Conservation (phyloP, 2,797 vertebrate species). For the Chromis chromis region DNA sequence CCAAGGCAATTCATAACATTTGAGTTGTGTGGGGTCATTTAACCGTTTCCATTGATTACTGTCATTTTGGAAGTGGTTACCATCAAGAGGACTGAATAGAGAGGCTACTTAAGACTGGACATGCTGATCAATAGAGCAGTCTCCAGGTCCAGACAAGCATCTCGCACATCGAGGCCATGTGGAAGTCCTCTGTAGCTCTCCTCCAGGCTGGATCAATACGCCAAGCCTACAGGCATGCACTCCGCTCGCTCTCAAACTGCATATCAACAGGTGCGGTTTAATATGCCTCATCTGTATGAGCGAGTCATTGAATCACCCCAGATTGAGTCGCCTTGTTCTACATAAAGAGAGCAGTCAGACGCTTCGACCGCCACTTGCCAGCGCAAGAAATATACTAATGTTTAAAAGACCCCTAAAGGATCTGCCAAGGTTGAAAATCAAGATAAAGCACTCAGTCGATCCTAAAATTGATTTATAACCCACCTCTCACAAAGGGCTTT, state of each 20-base stretch:
- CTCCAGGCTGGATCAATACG: conserved; percentile 67
- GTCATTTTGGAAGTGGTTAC: conserved; percentile 72
- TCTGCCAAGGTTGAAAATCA: conserved; percentile 75
- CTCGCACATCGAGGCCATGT: conserved; percentile 76
- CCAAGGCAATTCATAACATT: conserved; percentile 66
- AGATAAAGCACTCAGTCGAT: conserved; percentile 72
- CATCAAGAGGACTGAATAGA: conserved; percentile 63
- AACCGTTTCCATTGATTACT: conserved; percentile 79
- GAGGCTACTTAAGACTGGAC: conserved; percentile 67
- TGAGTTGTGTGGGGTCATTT: conserved; percentile 70
- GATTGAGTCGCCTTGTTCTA: conserved; percentile 71
- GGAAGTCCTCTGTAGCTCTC: conserved; percentile 66
- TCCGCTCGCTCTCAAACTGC: conserved; percentile 51
- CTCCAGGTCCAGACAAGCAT: conserved; percentile 73
- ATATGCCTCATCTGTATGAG: conserved; percentile 67
- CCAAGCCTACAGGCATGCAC: conserved; percentile 21
- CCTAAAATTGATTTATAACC: conserved; percentile 78
- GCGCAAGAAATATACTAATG: conserved; percentile 68
- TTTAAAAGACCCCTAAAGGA: conserved; percentile 72
- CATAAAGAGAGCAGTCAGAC: conserved; percentile 70
- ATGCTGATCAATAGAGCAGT: conserved; percentile 76
- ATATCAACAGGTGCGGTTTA: conserved; percentile 75
- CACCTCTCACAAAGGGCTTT: conserved; percentile 55
- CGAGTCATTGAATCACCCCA: conserved; percentile 48
- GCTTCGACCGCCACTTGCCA: conserved; percentile 57